Evolutionary conservation across 2,797 vertebrate species (phyloP), one percentile per base, ranked within the genome.

Genomic region (Poeciliopsis presidionis): DNA sequence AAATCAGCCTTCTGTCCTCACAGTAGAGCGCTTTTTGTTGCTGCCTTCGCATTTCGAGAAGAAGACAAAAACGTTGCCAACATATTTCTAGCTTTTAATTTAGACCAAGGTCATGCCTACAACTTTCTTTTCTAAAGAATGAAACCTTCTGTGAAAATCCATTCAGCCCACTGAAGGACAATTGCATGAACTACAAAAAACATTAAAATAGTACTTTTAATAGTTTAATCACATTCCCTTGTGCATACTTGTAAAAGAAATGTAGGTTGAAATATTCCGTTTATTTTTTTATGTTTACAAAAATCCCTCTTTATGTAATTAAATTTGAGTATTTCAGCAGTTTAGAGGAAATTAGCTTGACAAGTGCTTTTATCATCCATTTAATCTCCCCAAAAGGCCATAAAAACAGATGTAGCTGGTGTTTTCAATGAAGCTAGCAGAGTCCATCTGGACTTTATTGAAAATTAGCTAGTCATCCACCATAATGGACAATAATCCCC

Each of bases 401-500:
- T 74, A 43, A 47, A 79, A 80, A 87, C 76, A 87, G 81, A 81
- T 81, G 77, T 53, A 76, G 76, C 84, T 80, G 73, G 73, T 71
- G 77, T 83, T 86, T 84, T 74, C 16, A 65, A 28, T 28, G 61
- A 77, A 72, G 77, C 81, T 69, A 84, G 77, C 45, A 39, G 72
- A 74, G 82, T 77, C 84, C 84, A 87, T 90, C 84, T 87, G 85
- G 86, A 74, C 86, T 85, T 84, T 49, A 43, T 55, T 53, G 47
- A 79, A 90, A 87, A 92, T 89, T 78, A 89, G 83, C 87, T 71
- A 65, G 76, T 76, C 77, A 79, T 77, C 78, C 6, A 0, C 82
- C 71, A 78, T 76, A 88, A 86, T 76, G 81, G 78, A 82, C 71
- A 81, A 87, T 87, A 87, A 91, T 89, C 86, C 79, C 45, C 8